phyloP scores from a whole-genome alignment of 2,797 vertebrate genomes.

The Lithobates pipiens region DNA sequence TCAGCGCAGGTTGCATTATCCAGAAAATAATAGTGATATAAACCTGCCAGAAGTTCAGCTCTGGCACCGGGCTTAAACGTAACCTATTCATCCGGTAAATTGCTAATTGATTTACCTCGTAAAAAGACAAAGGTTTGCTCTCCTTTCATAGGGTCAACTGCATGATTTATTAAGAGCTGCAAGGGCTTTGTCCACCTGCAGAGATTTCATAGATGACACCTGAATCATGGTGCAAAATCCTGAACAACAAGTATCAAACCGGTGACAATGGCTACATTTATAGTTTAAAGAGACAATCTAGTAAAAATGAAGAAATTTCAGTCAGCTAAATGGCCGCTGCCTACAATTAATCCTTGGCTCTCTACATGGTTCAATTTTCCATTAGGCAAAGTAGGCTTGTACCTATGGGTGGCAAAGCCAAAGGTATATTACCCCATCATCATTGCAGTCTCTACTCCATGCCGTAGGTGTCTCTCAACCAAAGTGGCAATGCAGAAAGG shows the following conservation, averaged over 20 bases:
- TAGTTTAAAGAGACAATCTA: too few species aligned
- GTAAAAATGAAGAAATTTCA: too few species aligned
- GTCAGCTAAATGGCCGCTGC: too few species aligned
- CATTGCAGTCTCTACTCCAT: too few species aligned
- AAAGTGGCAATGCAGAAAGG: too few species aligned
- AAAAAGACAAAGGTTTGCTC: conserved; percentile 66
- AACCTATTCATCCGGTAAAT: conserved; percentile 66
- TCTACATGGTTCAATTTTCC: too few species aligned
- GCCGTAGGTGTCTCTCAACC: too few species aligned
- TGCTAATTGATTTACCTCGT: conserved; percentile 64
- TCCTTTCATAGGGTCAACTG: conserved; percentile 42
- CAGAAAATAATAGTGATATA: background rate
- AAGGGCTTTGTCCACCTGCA: conserved; percentile 21
- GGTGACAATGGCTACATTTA: too few species aligned
- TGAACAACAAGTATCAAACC: background rate
- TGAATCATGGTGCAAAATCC: conserved; percentile 5
- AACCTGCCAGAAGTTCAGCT: conserved; percentile 2
- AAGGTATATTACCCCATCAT: too few species aligned
- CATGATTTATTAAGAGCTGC: conserved; percentile 32
- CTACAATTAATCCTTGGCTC: too few species aligned
- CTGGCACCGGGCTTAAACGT: conserved; percentile 57
- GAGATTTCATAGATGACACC: conserved; percentile 13
- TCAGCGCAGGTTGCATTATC: background rate
- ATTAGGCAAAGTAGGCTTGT: too few species aligned
- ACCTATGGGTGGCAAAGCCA: too few species aligned